These are phyloP conservation scores for Zoroaster sp. DNA, from an alignment of 53 echinoderm and acorn worm genomes.

Conservation along the genomic window DNA sequence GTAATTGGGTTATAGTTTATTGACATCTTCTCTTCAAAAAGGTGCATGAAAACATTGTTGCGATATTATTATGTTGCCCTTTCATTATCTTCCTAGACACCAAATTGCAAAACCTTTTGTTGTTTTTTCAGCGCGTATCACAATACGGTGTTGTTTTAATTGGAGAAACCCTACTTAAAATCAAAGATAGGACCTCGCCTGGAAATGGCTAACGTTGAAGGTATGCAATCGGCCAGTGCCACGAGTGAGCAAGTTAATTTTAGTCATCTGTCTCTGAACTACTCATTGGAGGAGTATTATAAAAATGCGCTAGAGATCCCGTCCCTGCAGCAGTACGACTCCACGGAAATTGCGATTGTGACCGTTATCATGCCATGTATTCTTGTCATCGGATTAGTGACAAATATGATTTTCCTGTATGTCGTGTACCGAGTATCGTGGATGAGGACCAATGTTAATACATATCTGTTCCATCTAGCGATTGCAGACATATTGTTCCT, in stretches of 20 bases:
- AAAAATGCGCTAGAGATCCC: not conserved
- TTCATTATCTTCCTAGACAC: too few relatives aligned
- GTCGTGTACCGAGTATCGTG: slow-evolving; percentile 77
- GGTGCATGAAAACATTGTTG: too few relatives aligned
- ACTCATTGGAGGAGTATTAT: not conserved
- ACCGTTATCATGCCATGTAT: slow-evolving; percentile 72
- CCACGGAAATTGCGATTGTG: not conserved
- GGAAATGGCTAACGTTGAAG: not conserved
- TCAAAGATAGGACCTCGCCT: not conserved
- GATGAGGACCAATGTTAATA: slow-evolving; percentile 81
- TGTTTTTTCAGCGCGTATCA: not conserved
- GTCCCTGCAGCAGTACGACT: not conserved
- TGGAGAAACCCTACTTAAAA: not conserved
- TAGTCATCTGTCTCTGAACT: slow-evolving; percentile 1
- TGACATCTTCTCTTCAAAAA: too few relatives aligned
- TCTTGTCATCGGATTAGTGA: slow-evolving; percentile 61
- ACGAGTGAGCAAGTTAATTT: too few relatives aligned
- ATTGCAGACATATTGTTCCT: slow-evolving; percentile 75
- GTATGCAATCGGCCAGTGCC: not conserved
- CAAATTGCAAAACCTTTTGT: too few relatives aligned
- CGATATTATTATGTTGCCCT: too few relatives aligned
- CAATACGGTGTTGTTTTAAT: not conserved
- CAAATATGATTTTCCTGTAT: slow-evolving; percentile 79
- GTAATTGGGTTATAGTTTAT: too few relatives aligned
- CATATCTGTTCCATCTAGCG: slow-evolving; percentile 79